These are phyloP conservation scores for Picathartes gymnocephalus DNA, from an alignment of 2,113 vertebrate species.

Conservation along the genomic window DNA sequence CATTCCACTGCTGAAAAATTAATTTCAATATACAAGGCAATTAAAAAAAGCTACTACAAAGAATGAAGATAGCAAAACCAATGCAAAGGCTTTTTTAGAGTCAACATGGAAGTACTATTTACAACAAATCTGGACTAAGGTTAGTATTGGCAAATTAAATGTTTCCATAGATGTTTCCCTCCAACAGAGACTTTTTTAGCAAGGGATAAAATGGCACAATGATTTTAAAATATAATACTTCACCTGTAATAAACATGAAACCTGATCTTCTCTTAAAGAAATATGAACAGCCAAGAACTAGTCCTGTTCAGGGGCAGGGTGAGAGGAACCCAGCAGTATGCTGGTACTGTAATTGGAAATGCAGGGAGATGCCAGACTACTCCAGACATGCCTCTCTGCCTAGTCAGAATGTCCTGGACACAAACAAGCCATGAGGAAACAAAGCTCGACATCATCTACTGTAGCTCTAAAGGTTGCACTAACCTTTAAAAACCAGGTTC, in stretches of 20 bases:
- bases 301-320: background rate
- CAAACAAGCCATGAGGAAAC: background rate
- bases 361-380: background rate
- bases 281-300: background rate
- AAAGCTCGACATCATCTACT: background rate
- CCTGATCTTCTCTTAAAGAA: background rate
- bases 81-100: background rate
- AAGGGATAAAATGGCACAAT: background rate
- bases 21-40: background rate
- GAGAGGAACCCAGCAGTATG: background rate
- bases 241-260: background rate
- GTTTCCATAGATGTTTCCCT: background rate
- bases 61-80: background rate
- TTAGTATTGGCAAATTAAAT: background rate
- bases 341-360: background rate
- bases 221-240: background rate
- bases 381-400: background rate
- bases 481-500: background rate
- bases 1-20: background rate
- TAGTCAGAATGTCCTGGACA: background rate
- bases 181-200: background rate
- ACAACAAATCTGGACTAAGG: background rate
- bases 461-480: background rate
- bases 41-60: background rate
- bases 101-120: background rate